Evolutionary conservation across 2,888 invertebrate genomes (phyloP).

Genomic region (Cancer borealis): DNA sequence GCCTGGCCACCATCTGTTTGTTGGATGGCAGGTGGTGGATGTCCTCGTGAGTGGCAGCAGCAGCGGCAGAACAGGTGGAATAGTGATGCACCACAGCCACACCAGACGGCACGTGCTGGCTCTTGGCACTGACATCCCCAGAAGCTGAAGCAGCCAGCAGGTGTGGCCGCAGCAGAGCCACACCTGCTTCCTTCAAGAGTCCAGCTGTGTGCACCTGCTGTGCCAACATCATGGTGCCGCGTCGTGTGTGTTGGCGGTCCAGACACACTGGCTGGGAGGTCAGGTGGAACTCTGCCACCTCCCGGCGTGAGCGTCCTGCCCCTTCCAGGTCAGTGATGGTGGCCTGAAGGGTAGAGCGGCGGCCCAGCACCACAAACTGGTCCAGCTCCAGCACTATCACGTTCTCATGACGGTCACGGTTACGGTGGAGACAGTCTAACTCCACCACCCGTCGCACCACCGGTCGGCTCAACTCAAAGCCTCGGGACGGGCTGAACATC

Average conservation of each 20-base stretch:
- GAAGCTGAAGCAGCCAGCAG: conserved; percentile 49
- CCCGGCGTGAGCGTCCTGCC: conserved; percentile 20
- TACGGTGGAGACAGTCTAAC: conserved; percentile 75
- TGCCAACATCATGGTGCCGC: conserved; percentile 63
- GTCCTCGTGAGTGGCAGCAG: conserved; percentile 66
- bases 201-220: conserved; percentile 70
- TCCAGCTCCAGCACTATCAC: conserved; percentile 69
- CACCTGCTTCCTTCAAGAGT: conserved; percentile 59
- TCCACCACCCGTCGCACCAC: conserved; percentile 69
- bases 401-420: conserved; percentile 74
- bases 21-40: conserved; percentile 73
- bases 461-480: conserved; percentile 45
- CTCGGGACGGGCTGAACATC: conserved; percentile 63
- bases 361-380: conserved; percentile 69
- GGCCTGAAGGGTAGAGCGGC: conserved; percentile 66
- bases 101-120: conserved; percentile 73
- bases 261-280: conserved; percentile 72
- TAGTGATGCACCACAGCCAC: conserved; percentile 63
- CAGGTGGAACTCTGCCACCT: conserved; percentile 73
- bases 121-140: conserved; percentile 11
- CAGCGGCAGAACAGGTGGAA: conserved; percentile 45
- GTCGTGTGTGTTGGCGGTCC: conserved; percentile 62
- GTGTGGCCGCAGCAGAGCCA: conserved; percentile 74
- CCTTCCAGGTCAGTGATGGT: conserved; percentile 53
- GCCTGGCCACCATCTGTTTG: conserved; percentile 63